Evolutionary conservation across 2,888 invertebrate species (phyloP), one percentile per base, ranked within the genome.

Genomic region (Labia minor): DNA sequence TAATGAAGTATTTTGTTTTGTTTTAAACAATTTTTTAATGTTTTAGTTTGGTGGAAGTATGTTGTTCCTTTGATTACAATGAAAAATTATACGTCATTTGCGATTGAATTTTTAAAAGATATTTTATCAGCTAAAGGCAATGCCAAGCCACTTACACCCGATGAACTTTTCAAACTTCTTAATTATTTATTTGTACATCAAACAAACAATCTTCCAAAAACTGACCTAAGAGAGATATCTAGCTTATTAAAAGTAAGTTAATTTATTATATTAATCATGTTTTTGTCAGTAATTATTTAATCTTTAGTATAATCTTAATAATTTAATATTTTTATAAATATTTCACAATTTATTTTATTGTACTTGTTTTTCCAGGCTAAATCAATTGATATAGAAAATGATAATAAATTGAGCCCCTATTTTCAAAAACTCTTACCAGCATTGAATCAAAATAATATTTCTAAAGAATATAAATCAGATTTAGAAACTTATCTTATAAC

Each of bases 21-120:
- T 20, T 20, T 64, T 4, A 64, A 61, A 16, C 37, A 61, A 11
- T n/a, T 20, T 37, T n/a, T 63, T 6, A 3, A 69, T 63, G 66
- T 82, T 79, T 65, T 75, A 86, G 86, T 86, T 14, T 90, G 90
- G 86, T 85, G 87, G 77, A 87, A 89, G 69, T 77, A 89, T 1
- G 88, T 89, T 83, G 77, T 86, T 49, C 87, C 89, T 0, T 78
- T 88, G 73, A 78, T 89, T 62, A 88, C 89, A 71, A 77, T 88
- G 75, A 87, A 86, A 74, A 85, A 82, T 74, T 90, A 88, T 72
- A 81, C 86, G 0, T 84, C 82, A 71, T 87, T 84, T 76, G 81
- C 87, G 33, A 76, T 83, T 4, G 80, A 81, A 65, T 86, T 89
- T 74, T 79, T 90, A 66, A 77, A 81, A 6, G 80, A 81, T 63